A percentile compares a stretch with the other conserved stretches of the same genome.
Evolutionary conservation across 2,797 vertebrate species (phyloP).

Genomic region (Pseudopleuronectes americanus): DNA sequence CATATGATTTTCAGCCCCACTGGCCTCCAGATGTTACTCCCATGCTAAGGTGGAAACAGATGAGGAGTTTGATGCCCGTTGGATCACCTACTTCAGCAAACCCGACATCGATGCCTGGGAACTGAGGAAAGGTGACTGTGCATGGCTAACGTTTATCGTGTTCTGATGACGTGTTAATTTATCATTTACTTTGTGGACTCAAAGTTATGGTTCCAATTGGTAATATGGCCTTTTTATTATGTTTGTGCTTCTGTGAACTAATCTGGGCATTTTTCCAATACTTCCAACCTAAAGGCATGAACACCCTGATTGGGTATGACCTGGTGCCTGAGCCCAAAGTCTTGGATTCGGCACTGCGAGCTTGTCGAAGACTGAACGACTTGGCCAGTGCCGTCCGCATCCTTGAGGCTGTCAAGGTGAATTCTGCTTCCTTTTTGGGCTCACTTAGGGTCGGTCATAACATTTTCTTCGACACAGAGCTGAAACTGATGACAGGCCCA

Average conservation of each 20-base stretch:
- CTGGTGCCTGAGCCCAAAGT: conserved; percentile 97
- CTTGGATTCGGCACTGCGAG: conserved; percentile 92
- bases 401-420: conserved; percentile 94
- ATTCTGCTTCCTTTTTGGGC: not conserved
- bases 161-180: not conserved
- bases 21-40: conserved; percentile 89
- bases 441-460: not conserved
- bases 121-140: conserved; percentile 90
- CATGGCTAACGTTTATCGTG: not conserved
- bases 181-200: not conserved
- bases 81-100: conserved; percentile 96
- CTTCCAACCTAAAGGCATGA: conserved; percentile 86
- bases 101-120: conserved; percentile 96
- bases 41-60: conserved; percentile 91
- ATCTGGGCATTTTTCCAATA: not conserved
- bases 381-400: conserved; percentile 95
- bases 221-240: not conserved
- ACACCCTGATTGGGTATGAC: conserved; percentile 94
- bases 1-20: conserved; percentile 66
- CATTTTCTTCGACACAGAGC: not conserved
- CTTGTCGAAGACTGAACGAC: conserved; percentile 94
- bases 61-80: conserved; percentile 96
- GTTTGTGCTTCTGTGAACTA: conserved; percentile 3
- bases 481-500: not conserved
- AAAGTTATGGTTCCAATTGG: not conserved